Conservation (phyloP, 2,797 vertebrate genomes). For the Cephalopachus bancanus region DNA sequence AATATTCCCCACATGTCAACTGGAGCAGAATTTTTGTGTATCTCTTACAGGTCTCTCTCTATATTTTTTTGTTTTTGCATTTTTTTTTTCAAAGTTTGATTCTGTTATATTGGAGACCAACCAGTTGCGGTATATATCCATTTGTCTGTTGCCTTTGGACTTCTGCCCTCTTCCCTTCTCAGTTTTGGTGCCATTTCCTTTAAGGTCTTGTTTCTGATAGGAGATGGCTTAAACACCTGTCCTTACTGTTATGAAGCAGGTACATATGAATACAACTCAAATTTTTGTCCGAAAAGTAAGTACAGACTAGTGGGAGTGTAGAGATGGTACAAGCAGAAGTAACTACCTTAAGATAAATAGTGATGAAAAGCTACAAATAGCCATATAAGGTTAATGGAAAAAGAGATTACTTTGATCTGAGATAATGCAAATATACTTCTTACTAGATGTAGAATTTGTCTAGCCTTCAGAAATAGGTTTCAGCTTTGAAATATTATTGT, state of each 20-base stretch:
- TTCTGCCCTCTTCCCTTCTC: neutral
- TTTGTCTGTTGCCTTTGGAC: neutral
- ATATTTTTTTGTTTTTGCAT: neutral
- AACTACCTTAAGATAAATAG: neutral
- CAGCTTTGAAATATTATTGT: neutral
- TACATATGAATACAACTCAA: neutral
- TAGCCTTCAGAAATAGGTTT: constrained; percentile 7
- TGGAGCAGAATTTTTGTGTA: neutral
- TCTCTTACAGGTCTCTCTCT: neutral
- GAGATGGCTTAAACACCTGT: neutral
- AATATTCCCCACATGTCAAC: neutral
- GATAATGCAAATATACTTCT: constrained; percentile 2
- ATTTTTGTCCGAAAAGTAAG: neutral
- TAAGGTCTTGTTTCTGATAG: neutral
- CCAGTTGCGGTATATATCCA: too few relatives aligned
- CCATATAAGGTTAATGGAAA: neutral
- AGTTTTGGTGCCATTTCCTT: neutral
- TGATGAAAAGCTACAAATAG: constrained; percentile 16
- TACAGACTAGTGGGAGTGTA: neutral
- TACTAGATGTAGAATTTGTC: constrained; percentile 5
- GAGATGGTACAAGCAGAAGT: neutral
- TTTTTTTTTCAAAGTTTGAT: neutral
- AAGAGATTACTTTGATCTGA: neutral
- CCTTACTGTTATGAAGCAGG: neutral
- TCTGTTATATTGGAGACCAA: neutral